Evolutionary conservation across 2,888 invertebrate species (phyloP).

Genomic region (Tiliacea aurago): DNA sequence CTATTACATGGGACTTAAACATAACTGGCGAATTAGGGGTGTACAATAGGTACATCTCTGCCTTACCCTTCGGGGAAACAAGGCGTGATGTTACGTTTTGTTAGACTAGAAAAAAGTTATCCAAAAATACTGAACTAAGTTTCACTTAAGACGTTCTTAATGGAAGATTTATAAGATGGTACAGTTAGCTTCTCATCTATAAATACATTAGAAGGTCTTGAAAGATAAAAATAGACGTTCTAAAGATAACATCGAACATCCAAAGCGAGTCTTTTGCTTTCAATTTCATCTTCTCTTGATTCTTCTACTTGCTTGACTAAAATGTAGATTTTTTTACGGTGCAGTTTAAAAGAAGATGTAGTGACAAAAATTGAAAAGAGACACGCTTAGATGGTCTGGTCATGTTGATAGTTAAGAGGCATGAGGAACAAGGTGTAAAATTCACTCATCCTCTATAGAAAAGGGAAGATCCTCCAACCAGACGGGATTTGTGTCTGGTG

Average conservation of each 20-base stretch:
- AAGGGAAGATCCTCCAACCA: too few relatives aligned
- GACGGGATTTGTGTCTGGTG: too few relatives aligned
- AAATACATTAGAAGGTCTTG: slow-evolving; percentile 5
- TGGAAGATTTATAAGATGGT: too few relatives aligned
- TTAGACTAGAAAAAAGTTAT: background rate
- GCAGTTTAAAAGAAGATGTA: too few relatives aligned
- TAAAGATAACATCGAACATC: slow-evolving; percentile 16
- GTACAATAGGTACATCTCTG: background rate
- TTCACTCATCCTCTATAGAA: too few relatives aligned
- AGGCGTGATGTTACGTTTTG: background rate
- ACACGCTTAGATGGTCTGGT: too few relatives aligned
- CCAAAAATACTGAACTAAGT: background rate
- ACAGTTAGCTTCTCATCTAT: background rate
- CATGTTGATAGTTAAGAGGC: too few relatives aligned
- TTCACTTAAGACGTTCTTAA: background rate
- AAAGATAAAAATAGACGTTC: slow-evolving; percentile 16
- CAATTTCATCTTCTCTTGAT: slow-evolving; percentile 22
- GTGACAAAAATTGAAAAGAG: too few relatives aligned
- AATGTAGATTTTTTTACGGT: background rate
- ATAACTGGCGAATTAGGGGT: background rate
- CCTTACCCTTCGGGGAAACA: rapidly evolving
- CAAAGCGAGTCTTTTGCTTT: slow-evolving; percentile 14
- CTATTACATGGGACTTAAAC: background rate
- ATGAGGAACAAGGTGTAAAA: too few relatives aligned
- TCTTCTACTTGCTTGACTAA: background rate